phyloP scores from a whole-genome alignment of 1,140 invertebrate species.

The Aethina tumida region DNA sequence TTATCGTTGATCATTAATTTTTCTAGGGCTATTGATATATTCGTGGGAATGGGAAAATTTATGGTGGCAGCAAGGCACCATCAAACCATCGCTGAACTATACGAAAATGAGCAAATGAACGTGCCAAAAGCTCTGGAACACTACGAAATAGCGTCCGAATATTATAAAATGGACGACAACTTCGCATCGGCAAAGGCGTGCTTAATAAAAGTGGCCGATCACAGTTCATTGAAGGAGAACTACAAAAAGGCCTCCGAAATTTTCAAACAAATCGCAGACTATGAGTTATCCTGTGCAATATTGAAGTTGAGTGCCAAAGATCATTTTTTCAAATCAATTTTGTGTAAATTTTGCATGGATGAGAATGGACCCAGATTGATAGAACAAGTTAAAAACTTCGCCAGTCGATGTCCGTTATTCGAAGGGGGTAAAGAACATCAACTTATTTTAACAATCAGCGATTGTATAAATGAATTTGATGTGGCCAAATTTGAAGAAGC shows the following conservation, averaged over 20 bases:
- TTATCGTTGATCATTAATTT: too few species aligned
- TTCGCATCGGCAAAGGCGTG: slow-evolving; percentile 93
- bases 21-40: slow-evolving; percentile 94
- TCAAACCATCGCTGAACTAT: slow-evolving; percentile 92
- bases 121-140: slow-evolving; percentile 81
- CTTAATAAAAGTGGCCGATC: slow-evolving; percentile 91
- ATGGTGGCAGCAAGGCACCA: slow-evolving; percentile 96
- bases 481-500: too few species aligned
- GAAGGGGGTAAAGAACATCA: too few species aligned
- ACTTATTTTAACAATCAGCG: too few species aligned
- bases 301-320: slow-evolving; percentile 96
- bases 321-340: slow-evolving; percentile 89
- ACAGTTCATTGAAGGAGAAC: slow-evolving; percentile 90
- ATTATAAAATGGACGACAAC: slow-evolving; percentile 79
- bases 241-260: slow-evolving; percentile 94
- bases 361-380: too few species aligned
- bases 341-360: slow-evolving; percentile 91
- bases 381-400: too few species aligned
- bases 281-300: slow-evolving; percentile 83
- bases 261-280: slow-evolving; percentile 88
- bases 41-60: slow-evolving; percentile 96
- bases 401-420: too few species aligned
- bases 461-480: too few species aligned
- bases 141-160: slow-evolving; percentile 94
- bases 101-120: slow-evolving; percentile 86